These are phyloP conservation scores for Nothoprocta perdicaria DNA, from an alignment of 2,113 vertebrate species.

Conservation along the genomic window DNA sequence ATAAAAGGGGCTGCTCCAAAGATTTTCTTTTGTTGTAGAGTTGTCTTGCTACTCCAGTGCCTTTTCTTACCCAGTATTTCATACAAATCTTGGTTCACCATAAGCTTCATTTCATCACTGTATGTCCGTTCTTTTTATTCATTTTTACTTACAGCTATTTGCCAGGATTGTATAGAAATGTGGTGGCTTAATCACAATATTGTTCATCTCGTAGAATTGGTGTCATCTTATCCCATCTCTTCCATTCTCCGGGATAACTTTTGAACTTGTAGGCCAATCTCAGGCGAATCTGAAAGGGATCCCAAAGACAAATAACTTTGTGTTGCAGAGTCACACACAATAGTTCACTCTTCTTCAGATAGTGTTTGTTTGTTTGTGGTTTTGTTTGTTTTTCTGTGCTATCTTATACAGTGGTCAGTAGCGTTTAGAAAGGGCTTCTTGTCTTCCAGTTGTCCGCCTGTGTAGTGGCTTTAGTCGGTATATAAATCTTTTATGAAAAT, in stretches of 20 bases:
- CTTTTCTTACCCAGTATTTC: neutral
- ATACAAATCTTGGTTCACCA: neutral
- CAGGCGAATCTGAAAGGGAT: neutral
- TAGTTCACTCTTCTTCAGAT: neutral
- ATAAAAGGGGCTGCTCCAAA: neutral
- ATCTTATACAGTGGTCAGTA: fast-evolving
- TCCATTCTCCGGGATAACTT: neutral
- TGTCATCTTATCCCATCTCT: neutral
- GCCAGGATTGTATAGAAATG: neutral
- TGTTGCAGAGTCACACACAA: neutral
- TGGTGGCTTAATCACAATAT: neutral
- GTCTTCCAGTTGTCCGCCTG: neutral
- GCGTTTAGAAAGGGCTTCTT: neutral
- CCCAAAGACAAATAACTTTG: neutral
- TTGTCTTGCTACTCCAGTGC: neutral
- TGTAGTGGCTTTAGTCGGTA: neutral
- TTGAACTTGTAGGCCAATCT: neutral
- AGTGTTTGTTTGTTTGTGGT: neutral
- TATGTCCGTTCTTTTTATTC: neutral
- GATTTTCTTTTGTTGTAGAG: neutral
- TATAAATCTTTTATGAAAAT: neutral
- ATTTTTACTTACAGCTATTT: neutral
- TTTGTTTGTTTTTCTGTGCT: neutral
- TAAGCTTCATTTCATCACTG: neutral
- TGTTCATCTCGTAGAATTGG: neutral